Evolutionary conservation across 2,888 invertebrate genomes (phyloP).

Genomic region (Trypoxylon attenuatum): DNA sequence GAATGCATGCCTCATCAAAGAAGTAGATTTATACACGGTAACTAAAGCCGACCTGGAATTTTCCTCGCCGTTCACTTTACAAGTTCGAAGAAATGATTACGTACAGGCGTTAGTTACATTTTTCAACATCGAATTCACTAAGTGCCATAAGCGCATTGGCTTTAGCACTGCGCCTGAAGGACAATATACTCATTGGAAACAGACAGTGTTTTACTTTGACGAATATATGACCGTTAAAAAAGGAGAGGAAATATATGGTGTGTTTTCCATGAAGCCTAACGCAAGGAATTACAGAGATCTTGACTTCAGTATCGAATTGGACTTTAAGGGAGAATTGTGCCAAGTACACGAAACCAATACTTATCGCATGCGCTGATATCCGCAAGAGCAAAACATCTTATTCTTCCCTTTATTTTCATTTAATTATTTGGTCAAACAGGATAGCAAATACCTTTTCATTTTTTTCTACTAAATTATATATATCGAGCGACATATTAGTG

Average conservation of each 20-base stretch:
- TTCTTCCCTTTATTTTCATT: slow-evolving; percentile 48
- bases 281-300: slow-evolving; percentile 97
- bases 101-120: slow-evolving; percentile 98
- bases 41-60: slow-evolving; percentile 96
- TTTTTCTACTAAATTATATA: slow-evolving; percentile 38
- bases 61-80: slow-evolving; percentile 88
- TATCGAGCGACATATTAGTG: slow-evolving; percentile 29
- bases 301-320: slow-evolving; percentile 94
- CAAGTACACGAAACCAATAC: slow-evolving; percentile 90
- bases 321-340: slow-evolving; percentile 93
- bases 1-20: slow-evolving; percentile 94
- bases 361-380: slow-evolving; percentile 90
- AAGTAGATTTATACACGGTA: slow-evolving; percentile 99
- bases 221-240: slow-evolving; percentile 98
- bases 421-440: slow-evolving; percentile 45
- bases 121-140: slow-evolving; percentile 99
- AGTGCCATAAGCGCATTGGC: slow-evolving; percentile 98
- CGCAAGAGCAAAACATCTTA: slow-evolving; percentile 28
- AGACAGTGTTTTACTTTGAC: slow-evolving; percentile 98
- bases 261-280: slow-evolving; percentile 96
- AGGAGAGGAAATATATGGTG: slow-evolving; percentile 93
- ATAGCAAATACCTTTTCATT: slow-evolving; percentile 28
- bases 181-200: slow-evolving; percentile 99
- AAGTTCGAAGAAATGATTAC: slow-evolving; percentile 94
- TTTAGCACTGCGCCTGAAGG: slow-evolving; percentile 99